Conservation (phyloP, 1,140 invertebrate genomes). For the Drosophila persimilis region DNA sequence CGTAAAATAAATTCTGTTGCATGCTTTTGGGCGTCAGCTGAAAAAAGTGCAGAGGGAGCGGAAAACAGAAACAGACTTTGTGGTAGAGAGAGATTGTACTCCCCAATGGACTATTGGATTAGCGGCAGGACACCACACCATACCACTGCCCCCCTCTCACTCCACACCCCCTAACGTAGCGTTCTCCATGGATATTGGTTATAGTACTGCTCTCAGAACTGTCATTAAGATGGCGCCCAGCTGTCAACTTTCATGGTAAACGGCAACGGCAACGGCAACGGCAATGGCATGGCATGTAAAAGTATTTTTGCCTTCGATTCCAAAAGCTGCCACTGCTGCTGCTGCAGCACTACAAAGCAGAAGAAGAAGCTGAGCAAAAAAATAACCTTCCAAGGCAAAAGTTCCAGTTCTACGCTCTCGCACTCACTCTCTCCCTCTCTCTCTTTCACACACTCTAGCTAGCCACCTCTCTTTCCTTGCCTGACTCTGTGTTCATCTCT, state of each 20-base stretch:
- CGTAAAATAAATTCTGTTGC: not conserved
- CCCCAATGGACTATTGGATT: too few species aligned
- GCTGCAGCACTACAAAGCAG: slow-evolving; percentile 31
- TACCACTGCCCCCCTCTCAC: not conserved
- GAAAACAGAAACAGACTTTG: slow-evolving; percentile 2
- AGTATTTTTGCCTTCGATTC: slow-evolving; percentile 22
- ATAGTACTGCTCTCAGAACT: slow-evolving; percentile 11
- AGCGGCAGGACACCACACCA: not conserved
- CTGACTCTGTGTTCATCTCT: not conserved
- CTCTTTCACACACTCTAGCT: slow-evolving; percentile 1
- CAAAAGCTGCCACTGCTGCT: slow-evolving; percentile 14
- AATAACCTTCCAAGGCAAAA: slow-evolving; percentile 36
- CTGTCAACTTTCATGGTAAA: slow-evolving; percentile 51
- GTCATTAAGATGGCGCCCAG: slow-evolving; percentile 67
- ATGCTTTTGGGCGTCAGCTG: slow-evolving; percentile 43
- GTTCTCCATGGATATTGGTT: too few species aligned
- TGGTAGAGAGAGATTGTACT: not conserved
- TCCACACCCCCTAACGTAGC: not conserved
- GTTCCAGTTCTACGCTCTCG: slow-evolving; percentile 42
- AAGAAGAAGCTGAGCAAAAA: slow-evolving; percentile 8
- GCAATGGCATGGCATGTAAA: too few species aligned
- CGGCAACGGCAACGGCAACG: too few species aligned
- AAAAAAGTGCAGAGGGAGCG: slow-evolving; percentile 1
- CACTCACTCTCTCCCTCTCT: slow-evolving; percentile 2
- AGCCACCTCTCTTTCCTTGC: slow-evolving; percentile 4